A percentile compares a stretch with the other conserved stretches of the same genome.
These are phyloP conservation scores for Decapterus maruadsi DNA, from an alignment of 2,797 vertebrate species.

Conservation along the genomic window DNA sequence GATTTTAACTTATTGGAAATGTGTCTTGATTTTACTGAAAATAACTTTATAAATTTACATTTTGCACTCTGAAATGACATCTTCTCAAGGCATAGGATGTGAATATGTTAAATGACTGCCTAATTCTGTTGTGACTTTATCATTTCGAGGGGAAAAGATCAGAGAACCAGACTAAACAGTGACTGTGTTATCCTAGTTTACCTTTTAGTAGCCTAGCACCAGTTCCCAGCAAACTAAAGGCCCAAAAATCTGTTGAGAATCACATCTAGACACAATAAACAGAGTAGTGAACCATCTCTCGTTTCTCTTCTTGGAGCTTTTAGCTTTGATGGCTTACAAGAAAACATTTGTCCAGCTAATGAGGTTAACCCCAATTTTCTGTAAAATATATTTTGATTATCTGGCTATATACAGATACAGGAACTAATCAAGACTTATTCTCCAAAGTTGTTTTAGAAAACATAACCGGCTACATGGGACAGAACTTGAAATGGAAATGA, in stretches of 20 bases:
- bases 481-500: conserved; percentile 30
- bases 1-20: neutral
- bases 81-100: neutral
- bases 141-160: neutral
- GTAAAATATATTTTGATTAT: conserved; percentile 4
- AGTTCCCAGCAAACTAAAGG: conserved; percentile 9
- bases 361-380: conserved; percentile 3
- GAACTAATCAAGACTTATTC: neutral
- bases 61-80: neutral
- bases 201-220: conserved; percentile 5
- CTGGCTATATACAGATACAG: neutral
- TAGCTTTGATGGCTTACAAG: neutral
- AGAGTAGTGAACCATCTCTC: neutral
- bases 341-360: conserved; percentile 33
- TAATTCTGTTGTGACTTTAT: neutral
- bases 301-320: neutral
- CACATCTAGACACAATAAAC: conserved; percentile 33
- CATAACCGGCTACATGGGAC: neutral
- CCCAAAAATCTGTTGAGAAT: neutral
- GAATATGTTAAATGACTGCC: neutral
- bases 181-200: conserved; percentile 38
- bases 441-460: conserved; percentile 7
- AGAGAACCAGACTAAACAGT: conserved; percentile 42
- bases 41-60: neutral
- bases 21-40: neutral